Conservation (phyloP, 2,797 vertebrate genomes). For the Lithobates sylvaticus region DNA sequence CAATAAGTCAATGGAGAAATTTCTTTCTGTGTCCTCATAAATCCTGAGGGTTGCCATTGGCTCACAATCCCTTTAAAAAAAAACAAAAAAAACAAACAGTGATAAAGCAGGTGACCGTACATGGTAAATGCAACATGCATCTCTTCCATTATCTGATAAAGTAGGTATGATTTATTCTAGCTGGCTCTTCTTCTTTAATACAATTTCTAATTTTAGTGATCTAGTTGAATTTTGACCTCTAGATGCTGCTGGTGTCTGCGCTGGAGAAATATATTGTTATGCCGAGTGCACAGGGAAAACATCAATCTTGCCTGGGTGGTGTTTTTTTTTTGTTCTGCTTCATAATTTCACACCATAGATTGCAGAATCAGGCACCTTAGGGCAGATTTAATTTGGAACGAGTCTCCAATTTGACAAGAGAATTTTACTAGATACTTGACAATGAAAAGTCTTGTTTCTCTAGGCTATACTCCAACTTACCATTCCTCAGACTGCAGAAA, state of each 20-base stretch:
- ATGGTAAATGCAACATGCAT: not conserved
- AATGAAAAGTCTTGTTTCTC: conserved; percentile 65
- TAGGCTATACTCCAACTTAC: conserved; percentile 59
- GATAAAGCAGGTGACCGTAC: not conserved
- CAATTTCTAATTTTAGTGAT: conserved; percentile 68
- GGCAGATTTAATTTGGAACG: conserved; percentile 73
- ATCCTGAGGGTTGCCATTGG: conserved; percentile 44
- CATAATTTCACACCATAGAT: conserved; percentile 64
- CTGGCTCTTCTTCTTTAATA: conserved; percentile 66
- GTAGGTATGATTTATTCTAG: conserved; percentile 16
- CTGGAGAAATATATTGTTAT: conserved; percentile 66
- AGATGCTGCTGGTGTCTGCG: conserved; percentile 66
- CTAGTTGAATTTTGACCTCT: conserved; percentile 67
- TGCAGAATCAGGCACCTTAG: conserved; percentile 63
- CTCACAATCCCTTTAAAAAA: conserved; percentile 65
- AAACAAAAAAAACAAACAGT: too few relatives aligned
- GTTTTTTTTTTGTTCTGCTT: conserved; percentile 54
- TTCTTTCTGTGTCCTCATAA: conserved; percentile 50
- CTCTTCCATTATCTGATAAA: not conserved
- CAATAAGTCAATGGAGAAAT: conserved; percentile 65
- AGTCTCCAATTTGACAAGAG: conserved; percentile 67
- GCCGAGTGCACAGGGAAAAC: conserved; percentile 57
- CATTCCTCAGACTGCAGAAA: conserved; percentile 63
- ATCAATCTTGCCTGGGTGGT: conserved; percentile 52
- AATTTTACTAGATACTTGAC: conserved; percentile 63